These are phyloP conservation scores for Melanerpes formicivorus DNA, from an alignment of 2,113 vertebrate species.

Conservation along the genomic window DNA sequence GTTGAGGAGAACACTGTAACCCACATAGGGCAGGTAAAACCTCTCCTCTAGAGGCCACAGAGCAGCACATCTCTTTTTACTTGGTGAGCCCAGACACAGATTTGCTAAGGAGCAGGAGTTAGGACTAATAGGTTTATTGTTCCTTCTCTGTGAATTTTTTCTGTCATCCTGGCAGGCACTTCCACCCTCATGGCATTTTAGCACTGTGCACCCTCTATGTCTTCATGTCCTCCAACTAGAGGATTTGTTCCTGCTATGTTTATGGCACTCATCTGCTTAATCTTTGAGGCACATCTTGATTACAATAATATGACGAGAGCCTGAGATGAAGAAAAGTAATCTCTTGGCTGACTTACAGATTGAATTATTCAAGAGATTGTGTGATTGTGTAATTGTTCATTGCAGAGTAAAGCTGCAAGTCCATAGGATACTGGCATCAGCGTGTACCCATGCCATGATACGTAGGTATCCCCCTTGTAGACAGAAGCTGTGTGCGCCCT, in stretches of 20 bases:
- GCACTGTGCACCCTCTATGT: not conserved
- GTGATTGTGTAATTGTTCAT: not conserved
- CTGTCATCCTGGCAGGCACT: not conserved
- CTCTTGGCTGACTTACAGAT: not conserved
- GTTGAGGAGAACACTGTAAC: not conserved
- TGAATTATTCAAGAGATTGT: not conserved
- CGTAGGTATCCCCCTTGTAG: not conserved
- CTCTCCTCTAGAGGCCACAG: not conserved
- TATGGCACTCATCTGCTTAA: not conserved
- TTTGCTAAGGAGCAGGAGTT: not conserved
- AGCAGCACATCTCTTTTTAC: not conserved
- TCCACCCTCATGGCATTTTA: not conserved
- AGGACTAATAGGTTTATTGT: not conserved
- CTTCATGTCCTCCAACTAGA: not conserved
- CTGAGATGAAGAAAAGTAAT: not conserved
- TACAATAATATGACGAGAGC: not conserved
- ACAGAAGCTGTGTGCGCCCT: not conserved
- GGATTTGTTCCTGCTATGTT: not conserved
- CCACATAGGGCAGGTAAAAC: not conserved
- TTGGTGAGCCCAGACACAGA: not conserved
- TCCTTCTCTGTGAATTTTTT: not conserved
- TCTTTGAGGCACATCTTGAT: not conserved
- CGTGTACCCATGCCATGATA: not conserved
- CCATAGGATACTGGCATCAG: not conserved
- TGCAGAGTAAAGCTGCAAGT: not conserved